phyloP scores from a whole-genome alignment of 2,888 invertebrate species.

The Leucophora obtusa region DNA sequence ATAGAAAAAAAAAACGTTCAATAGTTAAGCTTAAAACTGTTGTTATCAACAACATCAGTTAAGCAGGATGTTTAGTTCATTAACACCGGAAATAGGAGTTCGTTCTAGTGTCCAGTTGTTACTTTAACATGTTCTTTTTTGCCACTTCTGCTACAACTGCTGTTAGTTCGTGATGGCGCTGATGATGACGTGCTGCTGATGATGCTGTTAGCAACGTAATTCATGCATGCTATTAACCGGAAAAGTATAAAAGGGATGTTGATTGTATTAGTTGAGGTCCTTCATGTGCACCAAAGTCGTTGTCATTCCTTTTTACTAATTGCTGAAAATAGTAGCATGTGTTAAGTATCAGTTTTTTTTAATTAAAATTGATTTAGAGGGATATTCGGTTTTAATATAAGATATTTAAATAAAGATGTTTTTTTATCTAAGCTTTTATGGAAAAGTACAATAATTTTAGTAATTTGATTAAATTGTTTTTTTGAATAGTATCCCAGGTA shows the following conservation, averaged over 20 bases:
- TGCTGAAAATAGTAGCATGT: conserved; percentile 21
- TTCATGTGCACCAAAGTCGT: conserved; percentile 37
- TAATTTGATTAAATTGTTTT: not conserved
- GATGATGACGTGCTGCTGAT: conserved; percentile 27
- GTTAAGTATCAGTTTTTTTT: not conserved
- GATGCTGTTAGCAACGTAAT: conserved; percentile 42
- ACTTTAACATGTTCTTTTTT: conserved; percentile 30
- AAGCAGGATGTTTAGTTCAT: conserved; percentile 67
- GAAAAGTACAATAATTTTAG: not conserved
- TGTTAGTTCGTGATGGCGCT: conserved; percentile 31
- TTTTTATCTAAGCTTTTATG: not conserved
- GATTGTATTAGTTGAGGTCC: conserved; percentile 50
- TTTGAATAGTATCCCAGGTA: too few species aligned
- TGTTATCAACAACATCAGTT: conserved; percentile 44
- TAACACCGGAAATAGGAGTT: conserved; percentile 67
- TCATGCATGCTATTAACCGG: conserved; percentile 60
- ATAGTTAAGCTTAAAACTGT: conserved; percentile 52
- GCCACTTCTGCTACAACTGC: not conserved
- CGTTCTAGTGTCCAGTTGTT: conserved; percentile 48
- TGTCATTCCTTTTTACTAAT: conserved; percentile 24
- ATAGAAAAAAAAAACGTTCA: conserved; percentile 38
- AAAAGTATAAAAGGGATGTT: conserved; percentile 58
- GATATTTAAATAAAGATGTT: not conserved
- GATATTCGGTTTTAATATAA: not conserved
- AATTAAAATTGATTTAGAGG: not conserved